A percentile compares a stretch with the other conserved stretches of the same genome.
phyloP scores from a whole-genome alignment of 2,113 vertebrate species.

The Pavo muticus region DNA sequence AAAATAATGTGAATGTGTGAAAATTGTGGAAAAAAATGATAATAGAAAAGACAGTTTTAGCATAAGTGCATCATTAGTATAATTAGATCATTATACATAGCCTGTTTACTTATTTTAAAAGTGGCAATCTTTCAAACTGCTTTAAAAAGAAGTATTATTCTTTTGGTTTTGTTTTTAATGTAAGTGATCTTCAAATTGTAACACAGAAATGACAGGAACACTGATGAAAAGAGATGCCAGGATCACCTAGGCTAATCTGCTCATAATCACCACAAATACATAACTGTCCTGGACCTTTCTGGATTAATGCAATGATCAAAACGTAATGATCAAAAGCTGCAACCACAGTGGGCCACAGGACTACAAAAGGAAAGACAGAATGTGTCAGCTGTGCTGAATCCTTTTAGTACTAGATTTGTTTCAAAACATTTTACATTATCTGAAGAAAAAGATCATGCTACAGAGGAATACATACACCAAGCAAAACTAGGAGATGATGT shows the following conservation, averaged over 20 bases:
- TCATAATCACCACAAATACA: not conserved
- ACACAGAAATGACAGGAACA: not conserved
- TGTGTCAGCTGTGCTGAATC: accelerated
- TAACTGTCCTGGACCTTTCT: not conserved
- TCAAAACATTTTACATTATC: not conserved
- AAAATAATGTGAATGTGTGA: not conserved
- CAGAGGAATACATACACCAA: not conserved
- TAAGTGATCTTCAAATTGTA: not conserved
- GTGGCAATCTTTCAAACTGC: not conserved
- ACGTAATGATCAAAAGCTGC: not conserved
- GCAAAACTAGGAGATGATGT: not conserved
- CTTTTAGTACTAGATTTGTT: not conserved
- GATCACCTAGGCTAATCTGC: accelerated
- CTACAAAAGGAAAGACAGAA: not conserved
- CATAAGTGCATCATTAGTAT: not conserved
- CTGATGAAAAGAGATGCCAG: not conserved
- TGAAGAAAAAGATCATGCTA: not conserved
- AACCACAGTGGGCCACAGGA: not conserved
- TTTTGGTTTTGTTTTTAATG: not conserved
- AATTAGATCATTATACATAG: not conserved
- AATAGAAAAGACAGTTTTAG: not conserved
- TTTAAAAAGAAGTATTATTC: not conserved
- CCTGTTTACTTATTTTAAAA: not conserved
- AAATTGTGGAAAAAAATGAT: not conserved
- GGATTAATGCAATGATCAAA: not conserved